A percentile compares a stretch with the other conserved stretches of the same genome.
Conservation (phyloP, 2,888 invertebrate species). For the Balanococcus diminutus region DNA sequence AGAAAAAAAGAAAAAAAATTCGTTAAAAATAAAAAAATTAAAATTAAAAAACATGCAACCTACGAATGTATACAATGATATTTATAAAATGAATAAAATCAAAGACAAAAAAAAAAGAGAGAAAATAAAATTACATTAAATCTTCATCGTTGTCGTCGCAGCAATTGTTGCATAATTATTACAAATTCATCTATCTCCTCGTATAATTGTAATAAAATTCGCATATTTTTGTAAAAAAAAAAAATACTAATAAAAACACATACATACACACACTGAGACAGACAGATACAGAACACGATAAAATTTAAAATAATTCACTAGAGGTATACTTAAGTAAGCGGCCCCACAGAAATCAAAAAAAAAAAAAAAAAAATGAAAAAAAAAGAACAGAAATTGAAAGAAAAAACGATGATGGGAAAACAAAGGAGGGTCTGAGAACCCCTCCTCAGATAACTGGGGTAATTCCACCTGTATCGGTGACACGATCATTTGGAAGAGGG, state of each 20-base stretch:
- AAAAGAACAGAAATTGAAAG: not conserved
- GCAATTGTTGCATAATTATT: not conserved
- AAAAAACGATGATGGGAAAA: not conserved
- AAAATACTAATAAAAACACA: slow-evolving; percentile 5
- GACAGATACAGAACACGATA: not conserved
- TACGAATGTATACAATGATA: slow-evolving; percentile 16
- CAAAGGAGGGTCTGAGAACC: no score
- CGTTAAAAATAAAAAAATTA: not conserved
- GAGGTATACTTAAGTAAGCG: not conserved
- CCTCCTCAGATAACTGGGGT: no score
- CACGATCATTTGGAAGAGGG: no score
- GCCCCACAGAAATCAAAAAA: not conserved
- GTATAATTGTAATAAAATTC: not conserved
- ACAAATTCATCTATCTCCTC: not conserved
- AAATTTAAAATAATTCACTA: not conserved
- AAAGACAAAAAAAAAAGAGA: not conserved
- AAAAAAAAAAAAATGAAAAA: not conserved
- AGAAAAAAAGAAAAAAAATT: not conserved
- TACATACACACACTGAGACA: not conserved
- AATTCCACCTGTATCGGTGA: no score
- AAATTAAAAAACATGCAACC: slow-evolving; percentile 32
- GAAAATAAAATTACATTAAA: not conserved
- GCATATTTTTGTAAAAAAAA: not conserved
- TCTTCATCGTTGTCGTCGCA: not conserved
- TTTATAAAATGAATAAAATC: not conserved